A percentile compares a stretch with the other conserved stretches of the same genome.
Conservation (phyloP, 2,888 invertebrate genomes). For the Leptinotarsa juncta region DNA sequence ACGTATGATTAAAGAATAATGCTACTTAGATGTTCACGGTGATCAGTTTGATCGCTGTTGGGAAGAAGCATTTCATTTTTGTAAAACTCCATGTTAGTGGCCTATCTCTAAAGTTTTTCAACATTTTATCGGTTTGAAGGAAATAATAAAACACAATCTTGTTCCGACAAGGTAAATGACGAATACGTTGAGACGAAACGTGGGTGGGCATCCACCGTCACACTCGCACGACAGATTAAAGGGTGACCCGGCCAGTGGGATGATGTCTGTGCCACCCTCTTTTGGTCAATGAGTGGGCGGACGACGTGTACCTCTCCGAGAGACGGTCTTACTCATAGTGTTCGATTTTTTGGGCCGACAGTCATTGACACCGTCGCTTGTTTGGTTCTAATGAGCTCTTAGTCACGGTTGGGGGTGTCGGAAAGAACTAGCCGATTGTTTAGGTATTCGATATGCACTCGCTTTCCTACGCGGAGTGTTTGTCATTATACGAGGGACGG, state of each 20-base stretch:
- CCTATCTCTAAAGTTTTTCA: no score
- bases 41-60: no score
- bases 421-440: neutral
- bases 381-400: slow-evolving; percentile 10
- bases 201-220: neutral
- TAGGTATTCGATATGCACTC: neutral
- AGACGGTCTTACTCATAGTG: slow-evolving; percentile 32
- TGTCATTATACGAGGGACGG: neutral
- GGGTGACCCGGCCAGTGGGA: slow-evolving; percentile 8
- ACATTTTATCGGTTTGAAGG: no score
- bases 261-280: slow-evolving; percentile 34
- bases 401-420: slow-evolving; percentile 6
- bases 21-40: no score
- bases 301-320: slow-evolving; percentile 26
- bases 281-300: slow-evolving; percentile 35
- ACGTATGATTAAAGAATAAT: no score
- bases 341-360: slow-evolving; percentile 32
- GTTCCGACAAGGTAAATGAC: neutral
- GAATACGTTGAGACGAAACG: neutral
- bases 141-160: neutral
- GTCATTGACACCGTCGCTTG: slow-evolving; percentile 15
- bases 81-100: no score
- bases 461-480: neutral
- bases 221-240: neutral
- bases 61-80: no score